phyloP scores from a whole-genome alignment of 2,888 invertebrate genomes.

The Dorcus parallelipipedus region DNA sequence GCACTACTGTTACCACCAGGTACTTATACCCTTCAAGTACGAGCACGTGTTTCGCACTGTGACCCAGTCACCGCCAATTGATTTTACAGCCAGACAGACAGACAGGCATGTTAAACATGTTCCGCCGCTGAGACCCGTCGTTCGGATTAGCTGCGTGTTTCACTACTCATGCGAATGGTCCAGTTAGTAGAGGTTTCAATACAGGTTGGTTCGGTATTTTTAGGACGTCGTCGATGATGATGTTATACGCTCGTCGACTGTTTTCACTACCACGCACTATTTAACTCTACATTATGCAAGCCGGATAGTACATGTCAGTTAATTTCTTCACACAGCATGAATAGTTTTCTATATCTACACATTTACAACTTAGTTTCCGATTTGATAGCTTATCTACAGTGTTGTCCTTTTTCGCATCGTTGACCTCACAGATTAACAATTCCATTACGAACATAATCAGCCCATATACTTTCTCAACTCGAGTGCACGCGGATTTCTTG shows the following conservation, averaged over 20 bases:
- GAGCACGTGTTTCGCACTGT: slow-evolving; percentile 8
- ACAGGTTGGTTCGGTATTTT: slow-evolving; percentile 6
- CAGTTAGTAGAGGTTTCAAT: neutral
- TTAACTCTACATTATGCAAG: neutral
- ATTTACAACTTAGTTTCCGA: too few relatives aligned
- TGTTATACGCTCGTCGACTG: neutral
- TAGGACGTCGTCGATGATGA: neutral
- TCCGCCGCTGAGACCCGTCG: slow-evolving; percentile 15
- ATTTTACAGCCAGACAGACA: slow-evolving; percentile 16
- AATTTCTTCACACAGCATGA: too few relatives aligned
- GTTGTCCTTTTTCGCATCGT: too few relatives aligned
- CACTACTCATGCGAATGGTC: neutral
- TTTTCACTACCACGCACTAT: slow-evolving; percentile 3
- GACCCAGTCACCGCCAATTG: slow-evolving; percentile 17
- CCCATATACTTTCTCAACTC: too few relatives aligned
- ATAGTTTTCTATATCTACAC: too few relatives aligned
- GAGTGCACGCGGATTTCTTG: too few relatives aligned
- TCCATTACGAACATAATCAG: too few relatives aligned
- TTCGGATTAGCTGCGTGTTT: slow-evolving; percentile 8
- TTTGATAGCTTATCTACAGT: too few relatives aligned
- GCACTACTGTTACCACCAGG: slow-evolving; percentile 46
- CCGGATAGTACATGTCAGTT: neutral
- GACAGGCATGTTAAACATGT: slow-evolving; percentile 20
- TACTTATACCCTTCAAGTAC: slow-evolving; percentile 24
- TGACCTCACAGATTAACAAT: too few relatives aligned